Percentiles rank a stretch among this genome's conserved stretches.
Conservation (phyloP, 92 coral and sea anemone genomes). For the Hydrozoanthus gracilis region DNA sequence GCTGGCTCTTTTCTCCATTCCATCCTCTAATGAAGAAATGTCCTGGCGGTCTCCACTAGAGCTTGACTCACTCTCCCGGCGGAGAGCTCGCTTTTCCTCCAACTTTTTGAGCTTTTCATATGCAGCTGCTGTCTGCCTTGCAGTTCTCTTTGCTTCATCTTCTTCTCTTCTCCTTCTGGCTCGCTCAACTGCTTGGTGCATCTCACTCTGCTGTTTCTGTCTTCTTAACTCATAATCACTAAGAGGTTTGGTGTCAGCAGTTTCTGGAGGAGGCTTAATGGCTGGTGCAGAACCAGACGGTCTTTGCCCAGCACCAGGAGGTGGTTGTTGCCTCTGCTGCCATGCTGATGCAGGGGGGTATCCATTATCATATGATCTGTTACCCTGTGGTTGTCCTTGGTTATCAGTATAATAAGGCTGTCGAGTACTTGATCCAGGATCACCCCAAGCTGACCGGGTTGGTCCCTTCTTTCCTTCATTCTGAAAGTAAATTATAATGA, state of each 20-base stretch:
- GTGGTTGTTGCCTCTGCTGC: conserved; percentile 69
- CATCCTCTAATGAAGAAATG: conserved; percentile 1
- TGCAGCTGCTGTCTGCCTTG: conserved; percentile 84
- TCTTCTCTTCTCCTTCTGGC: conserved; percentile 92
- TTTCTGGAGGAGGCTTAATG: conserved; percentile 40
- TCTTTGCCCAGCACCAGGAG: conserved; percentile 57
- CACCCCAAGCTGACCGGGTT: conserved; percentile 83
- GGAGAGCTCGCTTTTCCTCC: conserved; percentile 66
- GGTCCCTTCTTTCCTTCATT: conserved; percentile 59
- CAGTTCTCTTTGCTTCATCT: conserved; percentile 78
- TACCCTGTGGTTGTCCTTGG: conserved; percentile 58
- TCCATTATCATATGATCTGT: conserved; percentile 64
- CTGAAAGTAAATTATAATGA: conserved; percentile 21
- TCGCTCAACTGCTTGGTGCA: conserved; percentile 89
- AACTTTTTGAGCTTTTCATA: conserved; percentile 78
- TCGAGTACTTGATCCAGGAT: conserved; percentile 52
- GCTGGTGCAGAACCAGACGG: conserved; percentile 41
- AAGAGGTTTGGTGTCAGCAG: conserved; percentile 48
- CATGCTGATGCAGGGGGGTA: conserved; percentile 59
- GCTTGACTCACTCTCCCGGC: conserved; percentile 42
- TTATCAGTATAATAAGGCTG: conserved; percentile 61
- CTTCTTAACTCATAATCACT: conserved; percentile 70
- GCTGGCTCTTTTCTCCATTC: conserved; percentile 11
- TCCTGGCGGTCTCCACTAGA: conserved; percentile 54
- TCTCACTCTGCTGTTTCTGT: conserved; percentile 83